phyloP scores from a whole-genome alignment of 2,888 invertebrate genomes.

The Unio pictorum region DNA sequence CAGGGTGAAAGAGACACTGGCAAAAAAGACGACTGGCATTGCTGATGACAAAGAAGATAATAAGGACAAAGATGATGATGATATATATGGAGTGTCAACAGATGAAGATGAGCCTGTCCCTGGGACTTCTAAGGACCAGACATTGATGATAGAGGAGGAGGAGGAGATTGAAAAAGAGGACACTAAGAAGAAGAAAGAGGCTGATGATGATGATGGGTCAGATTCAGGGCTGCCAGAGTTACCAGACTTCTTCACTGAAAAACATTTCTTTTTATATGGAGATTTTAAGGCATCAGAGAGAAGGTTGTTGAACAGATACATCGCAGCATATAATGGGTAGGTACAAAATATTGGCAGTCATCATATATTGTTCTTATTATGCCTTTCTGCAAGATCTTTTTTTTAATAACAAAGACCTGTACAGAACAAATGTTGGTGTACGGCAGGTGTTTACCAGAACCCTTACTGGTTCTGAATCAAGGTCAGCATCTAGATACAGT shows the following conservation, averaged over 20 bases:
- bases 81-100: slow-evolving; percentile 57
- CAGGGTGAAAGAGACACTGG: slow-evolving; percentile 34
- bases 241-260: slow-evolving; percentile 65
- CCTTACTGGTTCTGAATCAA: no score
- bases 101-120: slow-evolving; percentile 55
- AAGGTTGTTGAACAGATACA: slow-evolving; percentile 57
- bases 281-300: slow-evolving; percentile 51
- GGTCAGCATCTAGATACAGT: no score
- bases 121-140: slow-evolving; percentile 3
- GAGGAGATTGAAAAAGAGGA: neutral
- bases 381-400: neutral
- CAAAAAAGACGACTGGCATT: slow-evolving; percentile 10
- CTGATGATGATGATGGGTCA: slow-evolving; percentile 24
- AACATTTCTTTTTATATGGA: slow-evolving; percentile 68
- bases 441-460: no score
- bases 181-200: slow-evolving; percentile 9
- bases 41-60: neutral
- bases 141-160: slow-evolving; percentile 6
- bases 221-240: slow-evolving; percentile 63
- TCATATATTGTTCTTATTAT: no score
- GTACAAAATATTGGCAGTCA: neutral
- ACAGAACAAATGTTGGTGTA: no score
- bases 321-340: slow-evolving; percentile 79
- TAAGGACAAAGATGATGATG: slow-evolving; percentile 25
- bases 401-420: neutral